Conservation (phyloP, 2,888 invertebrate species). For the Pammene aurita region DNA sequence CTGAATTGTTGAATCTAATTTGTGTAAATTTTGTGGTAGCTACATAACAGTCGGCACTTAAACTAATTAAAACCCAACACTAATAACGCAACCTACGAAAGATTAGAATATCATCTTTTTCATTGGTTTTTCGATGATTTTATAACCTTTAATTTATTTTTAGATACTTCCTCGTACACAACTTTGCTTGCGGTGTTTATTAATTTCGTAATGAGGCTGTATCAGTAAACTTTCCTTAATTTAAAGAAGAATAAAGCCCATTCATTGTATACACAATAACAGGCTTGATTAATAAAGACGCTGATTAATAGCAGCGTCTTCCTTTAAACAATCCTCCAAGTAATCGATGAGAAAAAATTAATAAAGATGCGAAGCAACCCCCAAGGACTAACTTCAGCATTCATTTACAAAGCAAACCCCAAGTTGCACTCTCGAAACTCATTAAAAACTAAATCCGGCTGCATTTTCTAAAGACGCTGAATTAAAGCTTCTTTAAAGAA, state of each 20-base stretch:
- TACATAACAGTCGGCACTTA: too few relatives aligned
- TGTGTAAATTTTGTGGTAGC: too few relatives aligned
- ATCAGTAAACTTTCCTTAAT: not conserved
- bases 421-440: constrained; percentile 78
- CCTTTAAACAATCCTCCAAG: constrained; percentile 23
- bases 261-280: constrained; percentile 21
- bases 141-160: too few relatives aligned
- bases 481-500: constrained; percentile 76
- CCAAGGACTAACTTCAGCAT: constrained; percentile 61
- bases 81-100: too few relatives aligned
- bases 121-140: too few relatives aligned
- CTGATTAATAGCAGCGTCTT: constrained; percentile 16
- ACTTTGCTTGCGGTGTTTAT: not conserved
- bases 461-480: constrained; percentile 81
- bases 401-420: constrained; percentile 77
- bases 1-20: too few relatives aligned
- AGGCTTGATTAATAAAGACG: not conserved
- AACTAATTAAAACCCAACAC: too few relatives aligned
- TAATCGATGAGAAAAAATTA: constrained; percentile 50
- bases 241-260: not conserved
- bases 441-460: constrained; percentile 81
- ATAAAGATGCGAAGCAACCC: constrained; percentile 50
- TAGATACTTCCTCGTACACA: not conserved
- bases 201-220: constrained; percentile 17
- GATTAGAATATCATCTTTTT: too few relatives aligned